These are phyloP conservation scores for Oryzias celebensis DNA, from an alignment of 2,113 vertebrate species.

Conservation along the genomic window DNA sequence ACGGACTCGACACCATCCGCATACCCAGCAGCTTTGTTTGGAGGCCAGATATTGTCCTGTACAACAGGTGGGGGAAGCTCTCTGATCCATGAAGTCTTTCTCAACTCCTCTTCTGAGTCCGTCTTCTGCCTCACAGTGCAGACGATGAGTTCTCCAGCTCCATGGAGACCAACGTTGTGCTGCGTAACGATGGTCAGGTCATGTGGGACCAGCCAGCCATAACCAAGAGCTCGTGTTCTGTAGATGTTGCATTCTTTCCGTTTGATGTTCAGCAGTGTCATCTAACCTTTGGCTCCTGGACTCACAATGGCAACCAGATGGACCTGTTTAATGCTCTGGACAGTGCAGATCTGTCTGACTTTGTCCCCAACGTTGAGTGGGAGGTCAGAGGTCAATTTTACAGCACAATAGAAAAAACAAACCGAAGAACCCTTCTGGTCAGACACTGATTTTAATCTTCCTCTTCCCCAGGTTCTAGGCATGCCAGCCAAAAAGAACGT, in stretches of 20 bases:
- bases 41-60: slow-evolving; percentile 89
- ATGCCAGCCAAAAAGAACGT: slow-evolving; percentile 87
- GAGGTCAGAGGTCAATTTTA: slow-evolving; percentile 34
- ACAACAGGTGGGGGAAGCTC: slow-evolving; percentile 82
- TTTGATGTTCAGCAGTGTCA: slow-evolving; percentile 88
- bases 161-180: slow-evolving; percentile 89
- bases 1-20: slow-evolving; percentile 86
- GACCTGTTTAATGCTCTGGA: slow-evolving; percentile 80
- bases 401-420: fast-evolving
- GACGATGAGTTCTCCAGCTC: slow-evolving; percentile 82
- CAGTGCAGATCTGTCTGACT: slow-evolving; percentile 82
- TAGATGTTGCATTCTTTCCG: slow-evolving; percentile 91
- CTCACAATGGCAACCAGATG: slow-evolving; percentile 89
- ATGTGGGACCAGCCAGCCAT: slow-evolving; percentile 90
- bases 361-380: slow-evolving; percentile 88
- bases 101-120: no score
- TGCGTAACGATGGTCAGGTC: slow-evolving; percentile 82
- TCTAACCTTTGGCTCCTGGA: slow-evolving; percentile 93
- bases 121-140: slow-evolving; percentile 65
- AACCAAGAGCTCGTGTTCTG: slow-evolving; percentile 90
- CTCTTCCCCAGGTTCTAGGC: slow-evolving; percentile 73
- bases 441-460: not conserved
- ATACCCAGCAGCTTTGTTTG: slow-evolving; percentile 90
- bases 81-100: no score
- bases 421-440: not conserved